Conservation (phyloP, 2,888 invertebrate species). For the Ochlodes sylvanus region DNA sequence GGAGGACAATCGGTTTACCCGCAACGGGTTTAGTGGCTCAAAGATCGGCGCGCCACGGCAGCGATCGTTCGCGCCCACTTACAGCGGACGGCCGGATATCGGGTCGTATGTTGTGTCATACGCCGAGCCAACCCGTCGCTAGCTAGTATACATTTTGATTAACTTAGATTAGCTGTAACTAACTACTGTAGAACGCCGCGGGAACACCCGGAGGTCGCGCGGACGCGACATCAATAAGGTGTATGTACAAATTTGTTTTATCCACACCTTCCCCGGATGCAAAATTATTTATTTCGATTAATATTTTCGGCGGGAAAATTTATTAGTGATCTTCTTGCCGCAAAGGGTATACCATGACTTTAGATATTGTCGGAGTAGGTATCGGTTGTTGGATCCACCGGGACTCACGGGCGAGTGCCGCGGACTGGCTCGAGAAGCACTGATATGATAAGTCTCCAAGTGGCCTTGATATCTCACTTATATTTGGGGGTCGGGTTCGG, state of each 20-base stretch:
- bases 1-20: slow-evolving; percentile 48
- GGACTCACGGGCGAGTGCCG: slow-evolving; percentile 57
- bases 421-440: slow-evolving; percentile 67
- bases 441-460: slow-evolving; percentile 81
- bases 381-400: slow-evolving; percentile 64
- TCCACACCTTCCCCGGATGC: slow-evolving; percentile 62
- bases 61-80: slow-evolving; percentile 31
- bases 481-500: slow-evolving; percentile 80
- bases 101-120: slow-evolving; percentile 54
- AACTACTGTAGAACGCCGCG: slow-evolving; percentile 51
- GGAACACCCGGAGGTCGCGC: slow-evolving; percentile 47
- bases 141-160: slow-evolving; percentile 76
- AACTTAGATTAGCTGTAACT: slow-evolving; percentile 72
- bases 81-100: slow-evolving; percentile 12
- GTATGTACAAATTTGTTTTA: slow-evolving; percentile 81
- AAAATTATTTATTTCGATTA: slow-evolving; percentile 63
- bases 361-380: slow-evolving; percentile 68
- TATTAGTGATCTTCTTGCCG: slow-evolving; percentile 75
- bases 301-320: slow-evolving; percentile 75
- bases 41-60: not conserved
- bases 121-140: slow-evolving; percentile 55
- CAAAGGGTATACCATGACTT: slow-evolving; percentile 81
- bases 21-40: slow-evolving; percentile 7
- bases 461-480: slow-evolving; percentile 84
- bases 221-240: slow-evolving; percentile 51